Base-by-base conservation (phyloP, 2,888 invertebrate genomes). In the Sesia apiformis region DNA sequence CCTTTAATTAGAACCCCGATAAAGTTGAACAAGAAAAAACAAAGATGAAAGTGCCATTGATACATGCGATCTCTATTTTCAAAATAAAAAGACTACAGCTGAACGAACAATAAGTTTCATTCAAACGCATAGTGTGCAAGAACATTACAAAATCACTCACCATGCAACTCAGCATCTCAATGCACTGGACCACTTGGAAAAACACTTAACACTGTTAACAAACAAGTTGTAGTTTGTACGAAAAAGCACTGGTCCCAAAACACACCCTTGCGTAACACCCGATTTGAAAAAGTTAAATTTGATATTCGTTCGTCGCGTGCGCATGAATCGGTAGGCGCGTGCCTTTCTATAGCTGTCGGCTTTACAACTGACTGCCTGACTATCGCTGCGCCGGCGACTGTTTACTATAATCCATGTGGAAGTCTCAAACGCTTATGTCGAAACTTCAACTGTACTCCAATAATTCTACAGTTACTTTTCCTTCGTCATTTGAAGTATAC, bases 331-430 rank as follows among this genome's bases (percentile, higher is more conserved):
- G 56, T 62, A 57, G 65, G 66, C 82, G 81, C 81, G 81, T 83
- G 80, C 74, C 74, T 63, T 65, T 71, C 72, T 70, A 77, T 77
- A 74, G 75, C 74, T 65, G 78, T 67, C 76, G 72, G 77, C 72
- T 72, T 74, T 66, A 54, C 76, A 68, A 76, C 78, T 72, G 67
- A 72, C 62, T 70, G 75, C 74, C 70, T 74, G 76, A 76, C 56
- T 52, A 52, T 54, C 75, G 59, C 57, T 67, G 69, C 65, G 66
- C 68, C 65, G 74, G 84, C 84, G 86, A 63, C 65, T 86, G 83
- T 86, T 85, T 86, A 86, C 85, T 80, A 81, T 76, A 74, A 83
- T 81, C 86, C 85, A 84, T 83, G 78, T 81, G 74, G 80, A 76
- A 76, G 73, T 67, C 71, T 79, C 75, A 62, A 76, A 78, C 43